Base-by-base conservation (phyloP, 2,888 invertebrate genomes). In the Campoplex capitator region DNA sequence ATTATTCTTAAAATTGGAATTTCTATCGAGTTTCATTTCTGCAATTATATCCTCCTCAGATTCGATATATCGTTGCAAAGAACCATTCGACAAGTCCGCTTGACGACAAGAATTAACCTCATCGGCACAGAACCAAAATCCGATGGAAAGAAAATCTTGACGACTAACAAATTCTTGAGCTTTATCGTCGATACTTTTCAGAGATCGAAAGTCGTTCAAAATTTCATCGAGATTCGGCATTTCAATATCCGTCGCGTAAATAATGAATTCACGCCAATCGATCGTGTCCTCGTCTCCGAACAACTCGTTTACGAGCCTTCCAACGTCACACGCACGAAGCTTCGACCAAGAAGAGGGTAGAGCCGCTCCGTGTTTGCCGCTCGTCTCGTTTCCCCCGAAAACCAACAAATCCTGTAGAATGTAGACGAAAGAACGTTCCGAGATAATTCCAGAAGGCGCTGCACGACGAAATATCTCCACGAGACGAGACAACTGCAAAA, bases 181-280 rank as follows among this genome's bases (percentile, higher is more conserved):
- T 38, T 94, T 91, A 0, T 90, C 89, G 92, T 97, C 97, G 68
- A 93, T 92, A 45, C 94, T 94, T 51, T 95, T 93, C 85, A 96
- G 96, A 8, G 91, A 92, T 77, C 94, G 94, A 42, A 96, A 95
- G 13, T 95, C 88, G 23, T 94, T 91, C 65, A 97, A 91, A 81
- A 97, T 91, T 88, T 97, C 95, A 2, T 95, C 94, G 51, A 95
- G 93, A 0, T 93, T 95, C 0, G 97, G 97, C 92, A 95, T 96
- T 67, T 94, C 93, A 13, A 96, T 91, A 89, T 96, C 95, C 51
- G 96, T 92, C 91, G 96, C 96, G 90, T 95, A 95, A 88, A 97
- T 94, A 16, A 97, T 93, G 90, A 97, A 97, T 92, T 97, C 96
- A 90, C 96, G 95, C 97, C 97, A 97, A 90, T 96, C 96, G 13